Conservation (phyloP, 1,140 invertebrate species). For the Macrotrachela quadricornifera region DNA sequence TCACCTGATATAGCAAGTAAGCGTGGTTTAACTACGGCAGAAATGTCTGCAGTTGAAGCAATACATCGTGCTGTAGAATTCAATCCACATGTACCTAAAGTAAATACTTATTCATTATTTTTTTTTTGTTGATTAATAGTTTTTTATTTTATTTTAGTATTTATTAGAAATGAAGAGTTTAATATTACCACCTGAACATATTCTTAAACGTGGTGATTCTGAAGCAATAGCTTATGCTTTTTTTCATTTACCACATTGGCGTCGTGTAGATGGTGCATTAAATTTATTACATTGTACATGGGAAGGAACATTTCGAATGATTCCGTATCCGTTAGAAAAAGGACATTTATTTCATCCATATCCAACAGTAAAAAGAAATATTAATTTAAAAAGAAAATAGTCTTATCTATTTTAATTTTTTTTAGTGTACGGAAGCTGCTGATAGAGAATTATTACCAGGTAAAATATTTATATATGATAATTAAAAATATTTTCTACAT, state of each 20-base stretch:
- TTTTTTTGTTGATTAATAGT: neutral
- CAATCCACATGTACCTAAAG: slow-evolving; percentile 74
- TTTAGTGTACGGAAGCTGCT: slow-evolving; percentile 77
- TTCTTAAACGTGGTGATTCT: slow-evolving; percentile 86
- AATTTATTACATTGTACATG: slow-evolving; percentile 80
- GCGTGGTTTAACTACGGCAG: slow-evolving; percentile 59
- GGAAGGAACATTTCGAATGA: slow-evolving; percentile 60
- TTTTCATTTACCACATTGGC: slow-evolving; percentile 88
- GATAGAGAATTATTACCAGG: slow-evolving; percentile 74
- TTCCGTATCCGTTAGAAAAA: slow-evolving; percentile 73
- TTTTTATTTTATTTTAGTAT: slow-evolving; percentile 37
- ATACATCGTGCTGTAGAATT: slow-evolving; percentile 92
- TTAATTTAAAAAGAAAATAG: too few species aligned
- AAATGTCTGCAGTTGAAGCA: slow-evolving; percentile 82
- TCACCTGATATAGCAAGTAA: slow-evolving; percentile 68
- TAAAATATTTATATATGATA: slow-evolving; percentile 20
- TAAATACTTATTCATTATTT: slow-evolving; percentile 36
- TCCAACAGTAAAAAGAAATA: too few species aligned
- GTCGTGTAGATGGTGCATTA: slow-evolving; percentile 77
- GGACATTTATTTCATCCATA: slow-evolving; percentile 38
- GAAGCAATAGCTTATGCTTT: slow-evolving; percentile 91
- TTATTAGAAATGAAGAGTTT: slow-evolving; percentile 83
- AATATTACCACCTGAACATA: slow-evolving; percentile 84
- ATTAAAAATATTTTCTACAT: neutral
- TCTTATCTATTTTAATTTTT: slow-evolving; percentile 24